Percentiles rank a stretch among this genome's conserved stretches.
Conservation (phyloP, 2,113 vertebrate genomes). For the Fregetta grallaria region DNA sequence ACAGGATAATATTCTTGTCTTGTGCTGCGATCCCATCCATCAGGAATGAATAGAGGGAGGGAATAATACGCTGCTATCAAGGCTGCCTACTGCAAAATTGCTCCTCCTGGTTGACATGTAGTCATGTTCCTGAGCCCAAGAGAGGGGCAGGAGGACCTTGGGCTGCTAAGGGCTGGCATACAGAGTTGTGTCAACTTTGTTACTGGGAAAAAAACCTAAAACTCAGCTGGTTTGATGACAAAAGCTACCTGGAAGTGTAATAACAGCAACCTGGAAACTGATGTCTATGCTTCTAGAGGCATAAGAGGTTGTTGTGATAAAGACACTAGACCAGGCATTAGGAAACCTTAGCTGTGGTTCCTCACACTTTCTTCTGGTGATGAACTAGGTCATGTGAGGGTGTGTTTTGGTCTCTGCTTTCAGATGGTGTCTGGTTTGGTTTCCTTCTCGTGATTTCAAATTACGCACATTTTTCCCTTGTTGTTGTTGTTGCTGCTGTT, state of each 20-base stretch:
- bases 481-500: too few species aligned
- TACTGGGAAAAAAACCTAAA: neutral
- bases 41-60: constrained; percentile 10
- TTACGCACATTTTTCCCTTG: neutral
- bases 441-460: neutral
- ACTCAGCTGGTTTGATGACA: neutral
- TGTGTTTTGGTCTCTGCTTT: neutral
- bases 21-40: constrained; percentile 25
- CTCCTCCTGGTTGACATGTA: neutral
- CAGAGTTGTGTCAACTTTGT: neutral
- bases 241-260: neutral
- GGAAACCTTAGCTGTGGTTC: neutral
- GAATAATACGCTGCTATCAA: neutral
- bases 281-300: neutral
- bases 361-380: neutral
- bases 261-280: neutral
- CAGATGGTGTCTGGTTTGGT: neutral
- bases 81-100: constrained; percentile 10
- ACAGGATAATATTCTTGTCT: constrained; percentile 21
- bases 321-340: neutral
- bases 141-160: neutral
- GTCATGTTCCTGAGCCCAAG: neutral
- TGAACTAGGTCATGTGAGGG: neutral
- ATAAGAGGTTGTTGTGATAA: neutral
- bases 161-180: neutral